These are phyloP conservation scores for Drosophila setosimentum DNA, from an alignment of 2,888 invertebrate species.

Conservation along the genomic window DNA sequence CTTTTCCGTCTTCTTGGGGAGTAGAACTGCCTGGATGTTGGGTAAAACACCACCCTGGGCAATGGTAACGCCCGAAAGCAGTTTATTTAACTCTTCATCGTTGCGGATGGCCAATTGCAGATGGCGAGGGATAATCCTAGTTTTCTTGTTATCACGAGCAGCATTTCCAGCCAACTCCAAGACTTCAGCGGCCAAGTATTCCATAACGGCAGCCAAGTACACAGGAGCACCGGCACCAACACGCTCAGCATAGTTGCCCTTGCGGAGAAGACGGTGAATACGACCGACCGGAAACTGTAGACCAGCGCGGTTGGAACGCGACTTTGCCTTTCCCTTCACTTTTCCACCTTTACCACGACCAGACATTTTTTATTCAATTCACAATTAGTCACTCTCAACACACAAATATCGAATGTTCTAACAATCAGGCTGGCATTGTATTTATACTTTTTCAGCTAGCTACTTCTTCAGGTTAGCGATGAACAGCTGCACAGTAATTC, in stretches of 20 bases:
- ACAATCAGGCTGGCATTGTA: not conserved
- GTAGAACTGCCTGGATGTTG: conserved; percentile 90
- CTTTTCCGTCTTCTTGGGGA: conserved; percentile 87
- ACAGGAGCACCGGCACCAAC: conserved; percentile 86
- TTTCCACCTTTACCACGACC: conserved; percentile 86
- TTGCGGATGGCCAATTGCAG: conserved; percentile 93
- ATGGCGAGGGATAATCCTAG: conserved; percentile 91
- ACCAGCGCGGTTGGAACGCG: conserved; percentile 87
- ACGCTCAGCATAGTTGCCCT: conserved; percentile 87
- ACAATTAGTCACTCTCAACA: conserved; percentile 77
- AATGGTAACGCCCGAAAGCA: conserved; percentile 86
- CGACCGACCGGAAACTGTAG: conserved; percentile 88
- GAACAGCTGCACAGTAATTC: not conserved
- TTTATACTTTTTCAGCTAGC: conserved; percentile 22
- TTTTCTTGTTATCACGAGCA: conserved; percentile 89
- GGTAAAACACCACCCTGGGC: conserved; percentile 93
- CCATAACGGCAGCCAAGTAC: conserved; percentile 87
- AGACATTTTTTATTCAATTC: conserved; percentile 81
- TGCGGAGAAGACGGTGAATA: conserved; percentile 87
- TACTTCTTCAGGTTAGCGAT: conserved; percentile 15
- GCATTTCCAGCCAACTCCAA: conserved; percentile 89
- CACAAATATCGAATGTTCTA: conserved; percentile 85
- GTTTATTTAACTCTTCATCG: conserved; percentile 92
- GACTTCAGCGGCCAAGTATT: conserved; percentile 89
- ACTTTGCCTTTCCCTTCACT: conserved; percentile 86